Evolutionary conservation across 2,888 invertebrate species (phyloP), one percentile per base, ranked within the genome.

Genomic region (Drosophila borborema): DNA sequence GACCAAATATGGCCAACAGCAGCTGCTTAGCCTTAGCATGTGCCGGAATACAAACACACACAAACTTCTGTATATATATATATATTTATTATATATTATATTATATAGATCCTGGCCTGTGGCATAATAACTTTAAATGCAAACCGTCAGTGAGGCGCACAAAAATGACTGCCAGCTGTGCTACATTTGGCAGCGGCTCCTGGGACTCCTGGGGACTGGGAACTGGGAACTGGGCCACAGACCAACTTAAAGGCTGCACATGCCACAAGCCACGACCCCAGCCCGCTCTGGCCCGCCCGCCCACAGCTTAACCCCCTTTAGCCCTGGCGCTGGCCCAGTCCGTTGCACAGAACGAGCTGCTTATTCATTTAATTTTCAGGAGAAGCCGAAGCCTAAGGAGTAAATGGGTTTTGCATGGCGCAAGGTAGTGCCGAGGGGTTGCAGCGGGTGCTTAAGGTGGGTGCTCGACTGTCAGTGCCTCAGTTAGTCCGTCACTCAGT

Each of bases 321-420:
- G 43, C 20, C 34, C 12, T 8, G 38, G 38, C 38, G 14, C 14
- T 7, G 16, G 16, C 18, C 16, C 18, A 10, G 14, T 3, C 56
- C 68, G 82, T 65, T 82, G 87, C 88, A 88, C 84, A 84, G 80
- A 77, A 43, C 40, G 62, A 79, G 81, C 76, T 87, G 77, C 77
- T 81, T 82, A 81, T 82, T 85, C 86, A 89, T 88, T 89, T 81
- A 86, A 88, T 88, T 88, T 89, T 78, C 72, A 80, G 70, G 67
- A 61, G 74, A 72, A 79, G 74, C 65, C 70, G 74, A 55, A 55
- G 55, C 67, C 73, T 65, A 73, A 76, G 74, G 66, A 62, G 81
- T 70, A 73, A 75, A 80, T 74, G 74, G 86, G 58, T 74, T 71
- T 77, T 72, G 72, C 69, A 74, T 45, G 69, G 54, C 66, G 60